These are phyloP conservation scores for Halichoerus grypus DNA, from an alignment of 2,113 vertebrate species.

Conservation along the genomic window DNA sequence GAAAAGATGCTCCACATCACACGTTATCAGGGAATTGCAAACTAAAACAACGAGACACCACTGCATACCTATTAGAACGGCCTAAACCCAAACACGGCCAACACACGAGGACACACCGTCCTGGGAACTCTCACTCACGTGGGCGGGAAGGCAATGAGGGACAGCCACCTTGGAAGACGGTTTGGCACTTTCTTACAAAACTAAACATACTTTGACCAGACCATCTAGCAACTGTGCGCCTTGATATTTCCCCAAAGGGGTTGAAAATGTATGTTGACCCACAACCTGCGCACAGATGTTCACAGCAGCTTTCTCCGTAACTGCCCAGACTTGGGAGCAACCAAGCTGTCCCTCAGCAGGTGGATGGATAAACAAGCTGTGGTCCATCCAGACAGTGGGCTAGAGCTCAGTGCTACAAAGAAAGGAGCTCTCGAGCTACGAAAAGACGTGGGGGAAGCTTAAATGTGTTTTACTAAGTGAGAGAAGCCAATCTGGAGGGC, in stretches of 20 bases:
- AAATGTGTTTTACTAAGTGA: rapidly evolving
- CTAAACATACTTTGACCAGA: rapidly evolving
- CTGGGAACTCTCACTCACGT: rapidly evolving
- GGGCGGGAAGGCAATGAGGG: not conserved
- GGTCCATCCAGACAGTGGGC: not conserved
- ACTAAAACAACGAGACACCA: not conserved
- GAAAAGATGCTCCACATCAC: not conserved
- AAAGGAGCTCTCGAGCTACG: rapidly evolving
- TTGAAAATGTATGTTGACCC: not conserved
- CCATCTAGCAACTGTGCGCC: rapidly evolving
- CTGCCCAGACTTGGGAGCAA: not conserved
- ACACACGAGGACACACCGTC: rapidly evolving
- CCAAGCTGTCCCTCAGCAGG: not conserved
- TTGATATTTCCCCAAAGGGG: not conserved
- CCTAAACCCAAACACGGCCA: not conserved
- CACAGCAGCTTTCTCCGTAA: rapidly evolving
- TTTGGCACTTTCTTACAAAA: not conserved
- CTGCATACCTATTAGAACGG: not conserved
- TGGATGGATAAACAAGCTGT: rapidly evolving
- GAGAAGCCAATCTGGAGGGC: not conserved
- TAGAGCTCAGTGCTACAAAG: rapidly evolving
- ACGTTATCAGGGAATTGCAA: not conserved
- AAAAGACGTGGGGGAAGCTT: not conserved
- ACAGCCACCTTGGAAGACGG: not conserved
- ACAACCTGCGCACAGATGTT: no score